Base-by-base conservation (phyloP, 1,140 invertebrate genomes). In the Saccostrea glomerata region DNA sequence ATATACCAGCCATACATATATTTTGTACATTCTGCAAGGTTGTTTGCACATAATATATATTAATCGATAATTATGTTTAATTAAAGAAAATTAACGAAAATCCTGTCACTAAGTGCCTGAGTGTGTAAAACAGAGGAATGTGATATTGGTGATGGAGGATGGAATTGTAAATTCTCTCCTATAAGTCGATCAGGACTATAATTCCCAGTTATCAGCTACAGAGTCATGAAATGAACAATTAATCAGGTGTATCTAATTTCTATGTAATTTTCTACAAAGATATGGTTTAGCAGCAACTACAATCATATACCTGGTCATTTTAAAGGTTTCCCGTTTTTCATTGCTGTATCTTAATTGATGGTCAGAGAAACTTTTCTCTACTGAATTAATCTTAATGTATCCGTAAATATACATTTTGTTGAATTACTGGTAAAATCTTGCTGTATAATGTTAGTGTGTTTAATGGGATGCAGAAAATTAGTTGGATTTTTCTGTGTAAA, bases 41-140 rank as follows among this genome's bases (percentile, higher is more conserved):
- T 63, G 58, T 63, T 20, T 17, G 58, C 58, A 63, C 58, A 63
- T 63, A 0, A 63, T 63, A 63, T 36, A 36, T 63, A 63, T 77
- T 36, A 30, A 36, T 12, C 25, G 13, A 77, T 77, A 25, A 77
- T 77, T 36, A 36, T 77, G 25, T 77, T 30, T 77, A 36, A 77
- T 77, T 25, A 36, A 36, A 77, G 15, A 73, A 77, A 77, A 15
- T 36, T 77, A 30, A 25, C 12, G 25, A 25, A 63, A 63, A 63
- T 20, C 15, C 25, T 77, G 70, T 77, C 70, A 77, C 70, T 25
- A 77, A 77, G 70, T 77, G 70, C 70, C 70, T 77, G 70, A 11
- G 70, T 77, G 70, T 30, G 58, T 20, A 47, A 30, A 77, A 77
- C 70, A 36, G 70, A 77, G 30, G 23, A 77, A 30, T 77, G 70